These are phyloP conservation scores for Ibycter americanus DNA, from an alignment of 2,797 vertebrate genomes.

Conservation along the genomic window DNA sequence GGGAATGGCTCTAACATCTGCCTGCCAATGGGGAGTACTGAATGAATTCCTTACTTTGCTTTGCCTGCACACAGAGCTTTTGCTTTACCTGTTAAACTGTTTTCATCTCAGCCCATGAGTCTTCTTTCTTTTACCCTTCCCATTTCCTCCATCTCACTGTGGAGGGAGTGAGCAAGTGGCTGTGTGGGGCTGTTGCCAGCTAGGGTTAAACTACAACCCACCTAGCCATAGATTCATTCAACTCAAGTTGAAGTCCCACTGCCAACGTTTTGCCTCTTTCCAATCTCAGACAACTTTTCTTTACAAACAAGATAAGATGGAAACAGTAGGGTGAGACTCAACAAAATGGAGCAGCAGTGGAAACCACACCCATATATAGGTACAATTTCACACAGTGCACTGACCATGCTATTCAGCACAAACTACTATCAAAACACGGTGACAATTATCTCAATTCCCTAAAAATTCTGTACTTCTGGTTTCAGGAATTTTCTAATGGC, in stretches of 20 bases:
- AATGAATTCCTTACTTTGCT: neutral
- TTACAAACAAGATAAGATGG: neutral
- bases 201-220: fast-evolving
- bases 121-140: neutral
- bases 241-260: neutral
- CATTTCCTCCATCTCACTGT: neutral
- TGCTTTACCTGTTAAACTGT: neutral
- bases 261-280: neutral
- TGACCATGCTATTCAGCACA: neutral
- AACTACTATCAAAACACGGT: neutral
- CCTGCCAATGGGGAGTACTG: neutral
- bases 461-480: neutral
- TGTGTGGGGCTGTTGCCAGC: neutral
- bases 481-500: neutral
- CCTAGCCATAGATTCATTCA: neutral
- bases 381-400: neutral
- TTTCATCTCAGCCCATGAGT: neutral
- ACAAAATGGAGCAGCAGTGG: neutral
- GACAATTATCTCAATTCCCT: neutral
- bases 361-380: neutral
- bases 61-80: neutral
- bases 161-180: fast-evolving
- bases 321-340: neutral
- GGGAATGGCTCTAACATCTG: neutral
- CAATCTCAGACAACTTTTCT: neutral